Evolutionary conservation across 2,113 vertebrate genomes (phyloP), one percentile per base, ranked within the genome.

Genomic region (Mustelus asterias): DNA sequence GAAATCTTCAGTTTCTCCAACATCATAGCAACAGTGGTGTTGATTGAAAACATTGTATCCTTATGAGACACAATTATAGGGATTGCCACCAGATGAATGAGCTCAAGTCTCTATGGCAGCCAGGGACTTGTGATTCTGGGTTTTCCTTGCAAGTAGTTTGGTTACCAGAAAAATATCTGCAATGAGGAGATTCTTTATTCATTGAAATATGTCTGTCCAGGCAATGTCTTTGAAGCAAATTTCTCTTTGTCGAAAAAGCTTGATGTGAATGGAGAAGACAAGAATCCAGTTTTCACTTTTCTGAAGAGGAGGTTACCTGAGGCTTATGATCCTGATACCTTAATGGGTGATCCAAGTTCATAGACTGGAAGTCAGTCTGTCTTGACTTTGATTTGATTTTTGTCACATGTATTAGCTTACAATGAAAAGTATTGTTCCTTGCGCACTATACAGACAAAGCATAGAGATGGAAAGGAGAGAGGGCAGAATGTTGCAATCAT

Each of bases 61-160:
- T 98, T 99, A 97, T 99, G 99, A 99, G 99, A 99, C 26, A 99
- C 99, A 24, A 99, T 98, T 67, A 96, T 97, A 98, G 99, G 98
- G 99, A 99, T 3, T 54, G 48, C 48, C 48, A 54, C 48, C 48
- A 54, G 48, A 54, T 54, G 48, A 54, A 54, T 54, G 98, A 99
- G 96, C 98, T 99, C 97, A 96, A 58, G 95, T 96, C 98, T 97
- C 20, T 98, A 97, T 89, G 97, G 98, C 1, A 96, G 96, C 3
- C 97, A 98, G 96, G 98, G 99, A 92, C 97, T 99, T 89, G 97
- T 98, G 0, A 97, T 99, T 96, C 98, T 99, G 96, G 99, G 98
- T 60, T 99, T 98, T 33, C 99, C 99, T 96, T 99, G 98, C 97
- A 99, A 99, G 96, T 99, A 99, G 97, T 99, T 99, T 96, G 99